Conservation (phyloP, 2,888 invertebrate genomes). For the Sicus ferrugineus region DNA sequence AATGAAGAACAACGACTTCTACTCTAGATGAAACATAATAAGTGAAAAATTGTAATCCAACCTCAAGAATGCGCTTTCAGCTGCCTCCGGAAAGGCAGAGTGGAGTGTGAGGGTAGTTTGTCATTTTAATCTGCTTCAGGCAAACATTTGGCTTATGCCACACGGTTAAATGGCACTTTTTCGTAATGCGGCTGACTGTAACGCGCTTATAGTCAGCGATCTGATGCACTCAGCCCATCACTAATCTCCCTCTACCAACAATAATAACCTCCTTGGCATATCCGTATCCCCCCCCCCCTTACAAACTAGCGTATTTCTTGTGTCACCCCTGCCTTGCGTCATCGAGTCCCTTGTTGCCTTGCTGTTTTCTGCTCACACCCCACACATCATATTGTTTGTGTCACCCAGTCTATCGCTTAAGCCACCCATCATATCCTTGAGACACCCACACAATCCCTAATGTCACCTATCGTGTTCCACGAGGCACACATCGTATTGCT, state of each 20-base stretch:
- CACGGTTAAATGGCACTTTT: slow-evolving; percentile 19
- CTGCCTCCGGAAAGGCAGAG: background rate
- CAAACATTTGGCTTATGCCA: background rate
- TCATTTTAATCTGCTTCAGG: too few species aligned
- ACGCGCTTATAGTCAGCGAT: background rate
- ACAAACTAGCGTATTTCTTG: too few species aligned
- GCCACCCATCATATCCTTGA: too few species aligned
- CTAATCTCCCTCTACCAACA: background rate
- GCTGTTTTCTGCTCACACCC: too few species aligned
- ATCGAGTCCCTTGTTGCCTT: too few species aligned
- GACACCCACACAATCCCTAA: too few species aligned
- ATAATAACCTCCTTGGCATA: background rate
- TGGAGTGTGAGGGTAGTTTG: too few species aligned
- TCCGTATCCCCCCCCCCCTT: background rate
- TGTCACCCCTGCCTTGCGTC: too few species aligned
- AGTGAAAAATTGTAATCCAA: slow-evolving; percentile 47
- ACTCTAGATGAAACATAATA: slow-evolving; percentile 42
- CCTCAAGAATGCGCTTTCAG: slow-evolving; percentile 34
- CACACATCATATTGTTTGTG: too few species aligned
- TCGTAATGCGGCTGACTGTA: background rate
- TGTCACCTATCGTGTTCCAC: too few species aligned
- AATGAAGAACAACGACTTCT: slow-evolving; percentile 38
- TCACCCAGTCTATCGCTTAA: too few species aligned
- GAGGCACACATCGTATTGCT: too few species aligned
- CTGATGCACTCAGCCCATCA: background rate